Evolutionary conservation across 2,797 vertebrate species (phyloP).

Genomic region (Petrocephalus schoutedeni): DNA sequence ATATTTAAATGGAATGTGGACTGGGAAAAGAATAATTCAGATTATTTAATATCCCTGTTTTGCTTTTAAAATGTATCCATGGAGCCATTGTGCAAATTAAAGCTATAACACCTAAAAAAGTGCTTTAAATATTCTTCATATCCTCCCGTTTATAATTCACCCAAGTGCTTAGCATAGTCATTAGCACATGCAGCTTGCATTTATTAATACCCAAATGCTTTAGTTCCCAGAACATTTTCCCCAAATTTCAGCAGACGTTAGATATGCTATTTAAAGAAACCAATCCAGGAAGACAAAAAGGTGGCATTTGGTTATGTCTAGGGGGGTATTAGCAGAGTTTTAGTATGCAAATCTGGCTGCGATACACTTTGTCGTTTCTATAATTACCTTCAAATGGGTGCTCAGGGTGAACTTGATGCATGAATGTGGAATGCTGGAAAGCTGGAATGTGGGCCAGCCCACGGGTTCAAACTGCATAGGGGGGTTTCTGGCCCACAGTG

Average conservation of each 20-base stretch:
- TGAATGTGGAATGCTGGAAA: not conserved
- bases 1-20: not conserved
- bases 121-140: constrained; percentile 6
- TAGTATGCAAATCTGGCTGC: not conserved
- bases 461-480: not conserved
- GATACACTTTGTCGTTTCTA: not conserved
- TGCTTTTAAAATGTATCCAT: not conserved
- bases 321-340: not conserved
- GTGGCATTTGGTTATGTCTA: not conserved
- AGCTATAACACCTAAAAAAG: not conserved
- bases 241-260: not conserved
- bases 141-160: not conserved
- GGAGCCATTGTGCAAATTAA: not conserved
- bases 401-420: not conserved
- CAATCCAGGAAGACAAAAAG: not conserved
- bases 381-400: not conserved
- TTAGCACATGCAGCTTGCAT: not conserved
- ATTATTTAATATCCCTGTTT: not conserved
- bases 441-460: not conserved
- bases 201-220: not conserved
- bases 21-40: not conserved
- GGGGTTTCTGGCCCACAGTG: not conserved
- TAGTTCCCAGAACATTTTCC: not conserved
- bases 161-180: not conserved
- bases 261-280: not conserved